Percentiles rank a stretch among this genome's conserved stretches.
These are phyloP conservation scores for Novumbra hubbsi DNA, from an alignment of 2,797 vertebrate species.

Conservation along the genomic window DNA sequence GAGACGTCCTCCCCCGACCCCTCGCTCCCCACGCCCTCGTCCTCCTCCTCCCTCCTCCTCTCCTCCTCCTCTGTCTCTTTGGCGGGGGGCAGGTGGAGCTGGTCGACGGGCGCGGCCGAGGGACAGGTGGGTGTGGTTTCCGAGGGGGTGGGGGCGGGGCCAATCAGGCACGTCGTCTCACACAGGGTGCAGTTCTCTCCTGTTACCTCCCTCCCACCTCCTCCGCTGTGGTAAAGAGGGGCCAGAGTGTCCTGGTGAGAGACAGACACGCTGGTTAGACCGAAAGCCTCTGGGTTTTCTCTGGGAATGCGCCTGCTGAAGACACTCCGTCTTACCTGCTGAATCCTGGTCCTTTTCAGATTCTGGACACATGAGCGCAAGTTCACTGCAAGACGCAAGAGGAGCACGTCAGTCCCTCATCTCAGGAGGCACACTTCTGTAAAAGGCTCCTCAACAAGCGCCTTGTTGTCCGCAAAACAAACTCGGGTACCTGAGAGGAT, in stretches of 20 bases:
- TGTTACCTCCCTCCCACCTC: slow-evolving; percentile 32
- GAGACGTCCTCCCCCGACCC: slow-evolving; percentile 32
- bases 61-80: slow-evolving; percentile 7
- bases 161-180: slow-evolving; percentile 67
- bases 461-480: not conserved
- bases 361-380: slow-evolving; percentile 78
- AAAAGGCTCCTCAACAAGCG: not conserved
- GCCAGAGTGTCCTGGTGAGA: slow-evolving; percentile 69
- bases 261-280: not conserved
- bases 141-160: slow-evolving; percentile 47
- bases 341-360: slow-evolving; percentile 77
- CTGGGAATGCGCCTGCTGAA: not conserved
- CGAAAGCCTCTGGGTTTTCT: not conserved
- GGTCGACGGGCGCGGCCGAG: slow-evolving; percentile 34
- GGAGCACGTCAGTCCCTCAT: not conserved
- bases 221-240: slow-evolving; percentile 69
- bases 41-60: slow-evolving; percentile 34
- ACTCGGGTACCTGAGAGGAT: slow-evolving; percentile 68
- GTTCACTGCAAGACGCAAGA: slow-evolving; percentile 65
- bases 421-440: not conserved
- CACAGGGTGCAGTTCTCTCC: slow-evolving; percentile 61
- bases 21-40: slow-evolving; percentile 45
- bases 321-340: slow-evolving; percentile 65
- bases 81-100: slow-evolving; percentile 39
- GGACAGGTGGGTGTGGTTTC: slow-evolving; percentile 52